Conservation (phyloP, 2,113 vertebrate genomes). For the Ariopsis seemanni region DNA sequence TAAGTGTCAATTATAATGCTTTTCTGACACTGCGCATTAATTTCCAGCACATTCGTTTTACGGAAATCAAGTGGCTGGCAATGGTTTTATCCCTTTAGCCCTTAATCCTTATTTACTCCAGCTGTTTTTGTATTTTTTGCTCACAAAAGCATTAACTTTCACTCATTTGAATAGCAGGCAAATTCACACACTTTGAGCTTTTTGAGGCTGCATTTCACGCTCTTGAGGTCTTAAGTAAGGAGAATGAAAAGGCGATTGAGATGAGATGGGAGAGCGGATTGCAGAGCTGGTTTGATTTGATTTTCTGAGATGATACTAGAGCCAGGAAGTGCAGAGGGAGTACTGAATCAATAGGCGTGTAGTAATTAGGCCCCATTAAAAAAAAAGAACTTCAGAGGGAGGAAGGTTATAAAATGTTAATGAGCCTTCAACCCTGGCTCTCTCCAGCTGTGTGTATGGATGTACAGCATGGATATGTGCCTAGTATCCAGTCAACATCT, state of each 20-base stretch:
- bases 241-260: constrained; percentile 35
- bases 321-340: constrained; percentile 60
- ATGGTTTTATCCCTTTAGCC: constrained; percentile 54
- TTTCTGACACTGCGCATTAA: constrained; percentile 47
- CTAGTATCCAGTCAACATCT: constrained; percentile 34
- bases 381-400: constrained; percentile 67
- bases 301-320: constrained; percentile 52
- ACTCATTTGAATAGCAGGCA: constrained; percentile 42
- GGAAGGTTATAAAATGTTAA: constrained; percentile 71
- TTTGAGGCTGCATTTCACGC: constrained; percentile 42
- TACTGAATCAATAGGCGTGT: constrained; percentile 68
- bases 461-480: constrained; percentile 30
- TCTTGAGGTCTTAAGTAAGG: constrained; percentile 23
- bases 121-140: constrained; percentile 43
- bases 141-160: constrained; percentile 48
- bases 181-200: constrained; percentile 17
- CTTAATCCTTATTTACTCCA: constrained; percentile 57
- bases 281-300: constrained; percentile 48
- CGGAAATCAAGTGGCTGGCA: constrained; percentile 50
- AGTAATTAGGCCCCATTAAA: constrained; percentile 68
- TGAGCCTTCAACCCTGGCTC: constrained; percentile 65
- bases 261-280: constrained; percentile 36
- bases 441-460: constrained; percentile 49
- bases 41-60: constrained; percentile 48
- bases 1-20: constrained; percentile 55